These are phyloP conservation scores for Willisornis vidua DNA, from an alignment of 2,113 vertebrate species.

Conservation along the genomic window DNA sequence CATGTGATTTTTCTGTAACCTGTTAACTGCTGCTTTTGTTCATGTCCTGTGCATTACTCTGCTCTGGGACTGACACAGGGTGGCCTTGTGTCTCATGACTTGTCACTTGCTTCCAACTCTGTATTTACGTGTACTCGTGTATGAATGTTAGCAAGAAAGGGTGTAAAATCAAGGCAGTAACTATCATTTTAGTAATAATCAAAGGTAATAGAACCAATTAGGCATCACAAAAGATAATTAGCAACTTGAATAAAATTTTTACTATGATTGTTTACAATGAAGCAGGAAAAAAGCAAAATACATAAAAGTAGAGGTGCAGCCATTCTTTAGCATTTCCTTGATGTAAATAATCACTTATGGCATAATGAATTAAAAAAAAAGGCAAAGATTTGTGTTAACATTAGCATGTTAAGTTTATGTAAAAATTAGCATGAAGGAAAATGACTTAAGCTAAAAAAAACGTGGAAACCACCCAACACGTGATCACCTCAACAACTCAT, in stretches of 20 bases:
- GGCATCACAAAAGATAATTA: not conserved
- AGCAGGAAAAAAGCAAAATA: not conserved
- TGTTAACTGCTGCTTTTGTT: not conserved
- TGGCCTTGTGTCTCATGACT: not conserved
- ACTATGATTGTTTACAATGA: not conserved
- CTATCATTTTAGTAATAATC: not conserved
- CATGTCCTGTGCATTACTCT: not conserved
- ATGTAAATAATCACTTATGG: not conserved
- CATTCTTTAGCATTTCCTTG: not conserved
- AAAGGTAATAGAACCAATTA: not conserved
- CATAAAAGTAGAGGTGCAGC: not conserved
- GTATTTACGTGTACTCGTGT: not conserved
- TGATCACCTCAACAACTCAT: not conserved
- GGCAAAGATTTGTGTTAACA: not conserved
- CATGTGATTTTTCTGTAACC: not conserved
- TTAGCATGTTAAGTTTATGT: not conserved
- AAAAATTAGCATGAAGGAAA: not conserved
- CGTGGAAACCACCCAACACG: accelerated
- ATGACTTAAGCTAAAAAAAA: not conserved
- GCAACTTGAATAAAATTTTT: not conserved
- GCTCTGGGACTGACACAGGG: not conserved
- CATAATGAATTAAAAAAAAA: not conserved
- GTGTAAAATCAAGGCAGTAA: not conserved
- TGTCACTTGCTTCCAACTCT: not conserved
- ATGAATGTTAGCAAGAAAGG: not conserved